Evolutionary conservation across 2,888 invertebrate species (phyloP).

Genomic region (Lymantria dispar): DNA sequence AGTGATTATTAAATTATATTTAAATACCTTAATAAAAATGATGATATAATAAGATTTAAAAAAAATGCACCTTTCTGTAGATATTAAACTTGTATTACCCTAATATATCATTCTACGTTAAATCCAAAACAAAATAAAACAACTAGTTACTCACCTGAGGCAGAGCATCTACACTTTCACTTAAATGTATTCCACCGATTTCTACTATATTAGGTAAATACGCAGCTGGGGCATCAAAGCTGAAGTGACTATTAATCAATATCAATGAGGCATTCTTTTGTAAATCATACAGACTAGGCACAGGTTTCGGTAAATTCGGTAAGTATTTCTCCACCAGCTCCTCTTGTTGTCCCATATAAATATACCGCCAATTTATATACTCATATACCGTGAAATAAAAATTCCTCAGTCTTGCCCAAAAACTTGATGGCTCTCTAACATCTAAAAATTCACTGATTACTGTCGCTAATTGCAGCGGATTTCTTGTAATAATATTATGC

Average conservation of each 20-base stretch:
- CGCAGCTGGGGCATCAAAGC: constrained; percentile 69
- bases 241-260: constrained; percentile 76
- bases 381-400: constrained; percentile 66
- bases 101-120: too few species aligned
- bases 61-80: too few species aligned
- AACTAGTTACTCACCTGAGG: constrained; percentile 50
- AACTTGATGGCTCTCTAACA: constrained; percentile 72
- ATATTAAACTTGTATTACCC: too few species aligned
- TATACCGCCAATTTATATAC: constrained; percentile 62
- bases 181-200: constrained; percentile 81
- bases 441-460: constrained; percentile 61
- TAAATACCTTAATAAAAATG: too few species aligned
- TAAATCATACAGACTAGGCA: constrained; percentile 63
- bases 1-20: not conserved
- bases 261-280: constrained; percentile 66
- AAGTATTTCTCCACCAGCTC: constrained; percentile 59
- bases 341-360: constrained; percentile 63
- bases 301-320: constrained; percentile 52
- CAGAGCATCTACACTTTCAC: constrained; percentile 49
- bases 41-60: too few species aligned
- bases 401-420: constrained; percentile 76
- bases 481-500: constrained; percentile 59
- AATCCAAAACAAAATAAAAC: too few species aligned
- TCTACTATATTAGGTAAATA: constrained; percentile 80
- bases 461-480: constrained; percentile 67